Base-by-base conservation (phyloP, 2,888 invertebrate genomes). In the Campaea margaritaria region DNA sequence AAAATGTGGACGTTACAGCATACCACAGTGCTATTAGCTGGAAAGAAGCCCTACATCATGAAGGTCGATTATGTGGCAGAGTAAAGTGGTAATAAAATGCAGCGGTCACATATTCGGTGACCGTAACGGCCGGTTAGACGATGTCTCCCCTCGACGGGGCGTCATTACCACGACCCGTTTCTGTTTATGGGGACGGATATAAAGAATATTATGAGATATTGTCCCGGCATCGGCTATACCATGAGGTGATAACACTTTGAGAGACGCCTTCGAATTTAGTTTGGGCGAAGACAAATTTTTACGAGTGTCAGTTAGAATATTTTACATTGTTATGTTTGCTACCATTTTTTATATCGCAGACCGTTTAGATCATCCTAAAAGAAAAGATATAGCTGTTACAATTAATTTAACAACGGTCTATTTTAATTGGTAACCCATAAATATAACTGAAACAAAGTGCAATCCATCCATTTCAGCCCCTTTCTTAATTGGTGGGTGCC, bases 71-170 rank as follows among this genome's bases (percentile, higher is more conserved):
- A 91, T 88, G 92, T 91, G 91, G 91, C 89, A 85, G 85, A 86
- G 87, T 89, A 87, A 91, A 92, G 91, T 90, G 92, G 92, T 91
- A 83, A 91, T 92, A 92, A 92, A 92, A 92, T 91, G 91, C 91
- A 92, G 91, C 92, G 92, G 92, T 89, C 91, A 91, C 91, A 91
- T 91, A 90, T 89, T 86, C 86, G 83, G 78, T 81, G 87, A 82
- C 82, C 89, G 85, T 86, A 90, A 91, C 86, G 87, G 89, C 79
- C 90, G 88, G 88, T 87, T 89, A 85, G 88, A 72, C 82, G 83
- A 82, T 79, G 82, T 83, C 85, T 83, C 87, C 89, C 89, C 87
- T 85, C 84, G 75, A 76, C 80, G 78, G 79, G 83, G 79, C 83
- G 85, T 90, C 91, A 89, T 91, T 91, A 91, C 89, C 84, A 78